Evolutionary conservation across 2,888 invertebrate species (phyloP).

Genomic region (Chesias legatella): DNA sequence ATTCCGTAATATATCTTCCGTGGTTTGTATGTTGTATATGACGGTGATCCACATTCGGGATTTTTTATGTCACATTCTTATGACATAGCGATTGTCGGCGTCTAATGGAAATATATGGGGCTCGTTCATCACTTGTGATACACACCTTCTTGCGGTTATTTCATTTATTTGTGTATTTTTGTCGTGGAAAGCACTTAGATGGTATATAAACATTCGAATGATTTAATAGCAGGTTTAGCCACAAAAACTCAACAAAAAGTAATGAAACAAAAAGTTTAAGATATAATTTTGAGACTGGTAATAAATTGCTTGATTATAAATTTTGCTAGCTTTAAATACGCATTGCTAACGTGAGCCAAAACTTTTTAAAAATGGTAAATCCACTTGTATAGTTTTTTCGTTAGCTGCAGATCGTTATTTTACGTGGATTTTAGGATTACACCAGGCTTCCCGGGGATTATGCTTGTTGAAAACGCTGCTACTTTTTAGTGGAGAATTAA

Average conservation of each 20-base stretch:
- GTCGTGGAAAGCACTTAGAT: too few relatives aligned
- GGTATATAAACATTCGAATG: too few relatives aligned
- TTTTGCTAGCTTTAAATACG: background rate
- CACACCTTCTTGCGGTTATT: too few relatives aligned
- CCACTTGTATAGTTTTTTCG: conserved; percentile 26
- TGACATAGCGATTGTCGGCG: conserved; percentile 16
- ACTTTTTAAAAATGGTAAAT: conserved; percentile 24
- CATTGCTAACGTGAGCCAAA: conserved; percentile 9
- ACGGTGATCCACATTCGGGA: conserved; percentile 16
- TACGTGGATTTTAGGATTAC: conserved; percentile 29
- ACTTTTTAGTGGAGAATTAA: conserved; percentile 23
- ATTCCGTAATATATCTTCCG: conserved; percentile 39
- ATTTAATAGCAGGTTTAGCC: too few relatives aligned
- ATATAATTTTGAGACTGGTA: too few relatives aligned
- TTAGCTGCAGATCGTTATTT: conserved; percentile 28
- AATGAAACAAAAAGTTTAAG: too few relatives aligned
- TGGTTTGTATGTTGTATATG: conserved; percentile 18
- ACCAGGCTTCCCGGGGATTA: conserved; percentile 26
- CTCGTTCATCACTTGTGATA: too few relatives aligned
- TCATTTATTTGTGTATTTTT: too few relatives aligned
- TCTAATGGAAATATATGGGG: conserved; percentile 11
- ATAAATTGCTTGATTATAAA: too few relatives aligned
- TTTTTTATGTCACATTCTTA: conserved; percentile 15
- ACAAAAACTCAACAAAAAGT: too few relatives aligned
- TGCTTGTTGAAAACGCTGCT: conserved; percentile 28